These are phyloP conservation scores for Drosophila austrosaltans DNA, from an alignment of 2,888 invertebrate genomes.

Conservation along the genomic window DNA sequence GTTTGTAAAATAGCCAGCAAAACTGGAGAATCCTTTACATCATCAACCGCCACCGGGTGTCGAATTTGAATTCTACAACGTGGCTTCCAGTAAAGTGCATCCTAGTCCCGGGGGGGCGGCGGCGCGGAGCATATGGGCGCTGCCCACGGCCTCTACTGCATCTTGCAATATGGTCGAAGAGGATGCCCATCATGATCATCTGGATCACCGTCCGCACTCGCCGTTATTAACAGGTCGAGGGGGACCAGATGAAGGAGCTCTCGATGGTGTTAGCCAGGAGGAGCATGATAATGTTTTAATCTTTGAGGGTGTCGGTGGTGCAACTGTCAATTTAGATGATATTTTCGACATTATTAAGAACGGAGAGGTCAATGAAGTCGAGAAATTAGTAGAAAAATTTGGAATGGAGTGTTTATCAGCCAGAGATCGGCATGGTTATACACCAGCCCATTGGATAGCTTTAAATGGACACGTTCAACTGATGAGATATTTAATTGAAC, in stretches of 20 bases:
- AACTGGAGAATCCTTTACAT: conserved; percentile 81
- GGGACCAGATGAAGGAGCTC: conserved; percentile 28
- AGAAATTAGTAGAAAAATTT: conserved; percentile 91
- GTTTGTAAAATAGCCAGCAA: conserved; percentile 38
- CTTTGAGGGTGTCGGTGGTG: conserved; percentile 79
- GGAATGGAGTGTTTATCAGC: conserved; percentile 91
- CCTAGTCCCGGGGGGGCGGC: conserved; percentile 95
- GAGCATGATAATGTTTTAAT: conserved; percentile 82
- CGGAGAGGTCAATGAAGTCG: conserved; percentile 92
- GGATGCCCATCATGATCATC: conserved; percentile 84
- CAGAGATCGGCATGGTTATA: conserved; percentile 96
- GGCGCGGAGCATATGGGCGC: conserved; percentile 94
- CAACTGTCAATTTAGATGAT: conserved; percentile 85
- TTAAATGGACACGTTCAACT: conserved; percentile 95
- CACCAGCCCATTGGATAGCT: conserved; percentile 94
- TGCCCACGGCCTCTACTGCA: conserved; percentile 90
- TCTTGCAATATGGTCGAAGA: conserved; percentile 90
- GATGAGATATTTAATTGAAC: conserved; percentile 93
- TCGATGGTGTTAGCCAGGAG: conserved; percentile 42
- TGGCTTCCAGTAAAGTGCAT: conserved; percentile 86
- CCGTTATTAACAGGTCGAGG: conserved; percentile 53
- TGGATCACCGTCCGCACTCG: conserved; percentile 76
- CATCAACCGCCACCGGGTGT: conserved; percentile 71
- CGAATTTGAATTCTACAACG: conserved; percentile 81
- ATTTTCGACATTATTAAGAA: conserved; percentile 94